phyloP scores from a whole-genome alignment of 2,113 vertebrate species.

The Nycticebus coucang region DNA sequence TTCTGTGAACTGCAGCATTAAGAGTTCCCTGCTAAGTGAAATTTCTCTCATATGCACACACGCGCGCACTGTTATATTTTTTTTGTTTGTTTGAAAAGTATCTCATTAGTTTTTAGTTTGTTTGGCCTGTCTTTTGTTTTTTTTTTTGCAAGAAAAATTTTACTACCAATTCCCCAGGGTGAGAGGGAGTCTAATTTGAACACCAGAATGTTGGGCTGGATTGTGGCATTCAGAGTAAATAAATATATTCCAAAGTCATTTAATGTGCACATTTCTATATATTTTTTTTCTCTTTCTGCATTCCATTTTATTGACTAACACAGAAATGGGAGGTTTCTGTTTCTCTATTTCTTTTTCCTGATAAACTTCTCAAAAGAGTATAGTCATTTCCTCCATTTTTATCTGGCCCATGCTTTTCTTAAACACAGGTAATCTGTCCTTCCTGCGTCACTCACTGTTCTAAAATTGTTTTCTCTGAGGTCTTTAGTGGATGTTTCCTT shows the following conservation, averaged over 20 bases:
- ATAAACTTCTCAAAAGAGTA: background rate
- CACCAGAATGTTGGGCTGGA: background rate
- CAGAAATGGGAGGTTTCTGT: background rate
- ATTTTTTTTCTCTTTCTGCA: background rate
- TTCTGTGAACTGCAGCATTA: background rate
- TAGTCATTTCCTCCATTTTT: conserved; percentile 7
- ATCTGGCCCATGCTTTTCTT: background rate
- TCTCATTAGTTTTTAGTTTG: background rate
- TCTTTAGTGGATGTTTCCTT: background rate
- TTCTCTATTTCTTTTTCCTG: background rate
- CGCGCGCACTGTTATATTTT: no score
- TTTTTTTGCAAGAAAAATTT: background rate
- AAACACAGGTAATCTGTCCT: background rate
- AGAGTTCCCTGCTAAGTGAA: background rate
- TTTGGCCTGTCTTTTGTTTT: background rate
- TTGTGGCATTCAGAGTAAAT: background rate
- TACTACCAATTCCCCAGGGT: background rate
- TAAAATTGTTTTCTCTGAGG: background rate
- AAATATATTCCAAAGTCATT: conserved; percentile 26
- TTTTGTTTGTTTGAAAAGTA: conserved; percentile 25
- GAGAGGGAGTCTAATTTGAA: background rate
- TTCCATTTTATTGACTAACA: conserved; percentile 19
- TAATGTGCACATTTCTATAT: background rate
- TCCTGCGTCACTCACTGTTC: background rate
- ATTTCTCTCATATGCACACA: background rate